Evolutionary conservation across 2,797 vertebrate genomes (phyloP).

Genomic region (Heterohyrax brucei): DNA sequence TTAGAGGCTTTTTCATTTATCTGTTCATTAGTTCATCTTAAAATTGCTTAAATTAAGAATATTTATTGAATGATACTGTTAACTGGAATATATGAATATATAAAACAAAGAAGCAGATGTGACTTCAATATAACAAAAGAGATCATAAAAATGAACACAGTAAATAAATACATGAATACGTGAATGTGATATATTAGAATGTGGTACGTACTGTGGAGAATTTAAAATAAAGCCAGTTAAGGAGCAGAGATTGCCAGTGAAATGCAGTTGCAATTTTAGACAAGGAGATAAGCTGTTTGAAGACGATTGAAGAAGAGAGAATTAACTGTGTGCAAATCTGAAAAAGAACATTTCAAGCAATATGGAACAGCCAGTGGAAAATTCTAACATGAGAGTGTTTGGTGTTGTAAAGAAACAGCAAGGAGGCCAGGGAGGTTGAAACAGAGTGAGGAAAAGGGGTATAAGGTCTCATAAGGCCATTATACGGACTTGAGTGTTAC

Average conservation of each 20-base stretch:
- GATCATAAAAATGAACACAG: not conserved
- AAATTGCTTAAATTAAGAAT: not conserved
- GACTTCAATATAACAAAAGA: not conserved
- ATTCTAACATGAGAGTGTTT: not conserved
- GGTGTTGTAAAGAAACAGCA: not conserved
- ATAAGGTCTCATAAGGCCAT: not conserved
- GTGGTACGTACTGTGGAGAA: not conserved
- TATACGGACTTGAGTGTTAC: not conserved
- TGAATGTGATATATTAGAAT: not conserved
- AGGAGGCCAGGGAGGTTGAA: not conserved
- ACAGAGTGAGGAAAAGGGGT: not conserved
- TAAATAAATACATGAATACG: not conserved
- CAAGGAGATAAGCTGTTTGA: not conserved
- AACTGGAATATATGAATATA: conserved; percentile 13
- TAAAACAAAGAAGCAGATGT: not conserved
- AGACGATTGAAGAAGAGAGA: conserved; percentile 12
- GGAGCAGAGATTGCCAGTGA: not conserved
- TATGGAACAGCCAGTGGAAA: not conserved
- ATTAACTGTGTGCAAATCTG: not conserved
- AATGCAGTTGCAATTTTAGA: conserved; percentile 1
- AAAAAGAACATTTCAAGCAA: not conserved
- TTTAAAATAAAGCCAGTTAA: not conserved
- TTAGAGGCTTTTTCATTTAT: not conserved
- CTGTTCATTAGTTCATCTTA: conserved; percentile 17
- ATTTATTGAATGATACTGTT: conserved; percentile 15